phyloP scores from a whole-genome alignment of 2,888 invertebrate genomes.

The Idaea straminata region DNA sequence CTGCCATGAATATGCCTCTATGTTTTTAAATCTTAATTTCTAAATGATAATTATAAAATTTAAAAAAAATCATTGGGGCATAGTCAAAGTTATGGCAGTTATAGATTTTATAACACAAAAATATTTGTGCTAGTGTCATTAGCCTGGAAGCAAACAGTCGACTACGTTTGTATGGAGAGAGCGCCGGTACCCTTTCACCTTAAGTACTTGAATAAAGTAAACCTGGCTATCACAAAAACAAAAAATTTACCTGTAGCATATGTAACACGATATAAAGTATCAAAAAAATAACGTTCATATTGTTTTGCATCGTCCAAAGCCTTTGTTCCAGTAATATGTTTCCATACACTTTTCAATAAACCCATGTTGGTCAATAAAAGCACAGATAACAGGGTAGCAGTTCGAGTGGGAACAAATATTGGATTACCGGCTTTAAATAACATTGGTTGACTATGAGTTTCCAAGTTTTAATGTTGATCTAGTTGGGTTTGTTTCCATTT shows the following conservation, averaged over 20 bases:
- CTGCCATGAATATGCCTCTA: too few species aligned
- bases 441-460: neutral
- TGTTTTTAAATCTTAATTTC: too few species aligned
- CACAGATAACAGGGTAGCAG: neutral
- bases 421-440: neutral
- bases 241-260: conserved; percentile 54
- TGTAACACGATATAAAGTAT: conserved; percentile 53
- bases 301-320: conserved; percentile 51
- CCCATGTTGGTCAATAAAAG: conserved; percentile 34
- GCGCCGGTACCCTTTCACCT: too few species aligned
- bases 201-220: neutral
- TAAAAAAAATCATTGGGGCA: too few species aligned
- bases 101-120: too few species aligned
- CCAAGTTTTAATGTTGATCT: neutral
- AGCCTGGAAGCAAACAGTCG: too few species aligned
- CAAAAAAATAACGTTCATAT: conserved; percentile 57
- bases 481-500: neutral
- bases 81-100: too few species aligned
- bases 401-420: neutral
- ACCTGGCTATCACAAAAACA: neutral
- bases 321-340: conserved; percentile 47
- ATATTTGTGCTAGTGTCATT: too few species aligned
- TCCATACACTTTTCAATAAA: conserved; percentile 41
- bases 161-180: too few species aligned
- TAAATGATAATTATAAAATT: too few species aligned